Evolutionary conservation across 2,888 invertebrate species (phyloP).

Genomic region (Hirtodrosophila duncani): DNA sequence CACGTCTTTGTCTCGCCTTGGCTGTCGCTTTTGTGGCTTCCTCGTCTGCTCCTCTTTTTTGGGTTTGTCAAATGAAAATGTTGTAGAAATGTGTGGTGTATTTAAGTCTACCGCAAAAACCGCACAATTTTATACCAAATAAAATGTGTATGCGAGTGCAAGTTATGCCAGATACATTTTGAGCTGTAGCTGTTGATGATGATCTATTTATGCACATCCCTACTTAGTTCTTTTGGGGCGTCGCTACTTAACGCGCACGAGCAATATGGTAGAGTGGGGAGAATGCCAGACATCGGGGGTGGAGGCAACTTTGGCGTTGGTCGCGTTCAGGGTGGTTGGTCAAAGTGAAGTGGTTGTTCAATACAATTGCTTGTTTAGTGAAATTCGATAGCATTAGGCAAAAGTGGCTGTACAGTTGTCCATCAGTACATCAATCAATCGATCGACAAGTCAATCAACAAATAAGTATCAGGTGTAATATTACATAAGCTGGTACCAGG

Average conservation of each 20-base stretch:
- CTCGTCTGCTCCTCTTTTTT: constrained; percentile 40
- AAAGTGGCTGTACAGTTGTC: not conserved
- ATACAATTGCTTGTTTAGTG: too few species aligned
- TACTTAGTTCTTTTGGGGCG: too few species aligned
- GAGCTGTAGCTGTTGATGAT: constrained; percentile 23
- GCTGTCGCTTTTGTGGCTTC: constrained; percentile 62
- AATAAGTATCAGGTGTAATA: too few species aligned
- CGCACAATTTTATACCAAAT: constrained; percentile 72
- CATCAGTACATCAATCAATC: not conserved
- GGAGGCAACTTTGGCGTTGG: too few species aligned
- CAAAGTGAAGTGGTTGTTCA: too few species aligned
- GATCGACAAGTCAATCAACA: not conserved
- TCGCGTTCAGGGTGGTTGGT: too few species aligned
- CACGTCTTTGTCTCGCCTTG: constrained; percentile 18
- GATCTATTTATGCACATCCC: constrained; percentile 23
- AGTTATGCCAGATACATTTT: constrained; percentile 34
- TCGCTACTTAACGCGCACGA: too few species aligned
- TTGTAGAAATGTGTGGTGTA: constrained; percentile 58
- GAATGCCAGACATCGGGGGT: too few species aligned
- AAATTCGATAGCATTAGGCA: too few species aligned
- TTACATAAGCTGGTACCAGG: too few species aligned
- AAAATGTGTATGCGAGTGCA: constrained; percentile 5
- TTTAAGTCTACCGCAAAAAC: constrained; percentile 67
- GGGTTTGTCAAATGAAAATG: constrained; percentile 75
- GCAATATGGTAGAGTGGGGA: too few species aligned